Evolutionary conservation across 2,888 invertebrate species (phyloP).

Genomic region (Yponomeuta evonymella): DNA sequence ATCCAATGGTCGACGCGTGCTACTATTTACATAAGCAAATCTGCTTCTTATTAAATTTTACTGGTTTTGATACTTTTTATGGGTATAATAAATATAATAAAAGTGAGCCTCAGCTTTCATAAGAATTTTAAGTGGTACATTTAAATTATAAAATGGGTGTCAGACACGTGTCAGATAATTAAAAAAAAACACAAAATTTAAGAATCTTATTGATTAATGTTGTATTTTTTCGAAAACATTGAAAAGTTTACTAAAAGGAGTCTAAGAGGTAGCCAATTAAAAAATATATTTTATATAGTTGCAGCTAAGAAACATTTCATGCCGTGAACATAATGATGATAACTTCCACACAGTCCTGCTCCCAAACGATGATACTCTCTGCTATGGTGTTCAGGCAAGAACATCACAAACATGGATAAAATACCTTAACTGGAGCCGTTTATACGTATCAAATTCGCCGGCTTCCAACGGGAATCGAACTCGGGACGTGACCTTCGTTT

Average conservation of each 20-base stretch:
- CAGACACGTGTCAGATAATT: conserved; percentile 8
- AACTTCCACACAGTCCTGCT: too few relatives aligned
- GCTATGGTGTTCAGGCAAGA: too few relatives aligned
- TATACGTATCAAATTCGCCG: too few relatives aligned
- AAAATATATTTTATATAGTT: too few relatives aligned
- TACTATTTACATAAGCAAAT: conserved; percentile 47
- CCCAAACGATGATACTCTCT: too few relatives aligned
- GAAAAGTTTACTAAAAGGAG: background rate
- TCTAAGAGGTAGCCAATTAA: too few relatives aligned
- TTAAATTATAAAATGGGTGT: conserved; percentile 13
- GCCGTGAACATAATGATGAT: too few relatives aligned
- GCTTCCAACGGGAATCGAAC: too few relatives aligned
- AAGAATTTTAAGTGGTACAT: conserved; percentile 2
- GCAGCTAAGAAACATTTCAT: too few relatives aligned
- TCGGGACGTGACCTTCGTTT: too few relatives aligned
- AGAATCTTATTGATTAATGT: background rate
- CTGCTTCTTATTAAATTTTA: conserved; percentile 3
- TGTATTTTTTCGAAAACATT: background rate
- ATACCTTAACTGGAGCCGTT: too few relatives aligned
- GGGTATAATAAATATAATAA: background rate
- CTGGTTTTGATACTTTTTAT: conserved; percentile 7
- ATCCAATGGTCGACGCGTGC: conserved; percentile 48
- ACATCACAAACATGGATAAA: too few relatives aligned
- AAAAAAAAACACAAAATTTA: background rate
- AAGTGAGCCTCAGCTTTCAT: background rate